phyloP scores from a whole-genome alignment of 1,140 invertebrate genomes.

The Brachionus asplanchnoidis region DNA sequence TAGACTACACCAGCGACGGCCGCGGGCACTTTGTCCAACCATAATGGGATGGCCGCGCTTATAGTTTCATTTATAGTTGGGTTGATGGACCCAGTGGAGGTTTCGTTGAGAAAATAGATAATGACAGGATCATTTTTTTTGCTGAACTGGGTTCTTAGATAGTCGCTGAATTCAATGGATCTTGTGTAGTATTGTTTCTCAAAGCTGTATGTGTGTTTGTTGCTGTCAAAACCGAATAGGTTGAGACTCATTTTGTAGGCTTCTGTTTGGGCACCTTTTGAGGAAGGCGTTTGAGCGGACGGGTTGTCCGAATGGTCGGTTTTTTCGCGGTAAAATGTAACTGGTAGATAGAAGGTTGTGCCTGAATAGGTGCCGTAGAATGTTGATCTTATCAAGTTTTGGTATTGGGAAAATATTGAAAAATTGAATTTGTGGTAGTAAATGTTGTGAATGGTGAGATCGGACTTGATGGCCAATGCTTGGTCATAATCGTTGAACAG shows the following conservation, averaged over 20 bases:
- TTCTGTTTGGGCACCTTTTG: not conserved
- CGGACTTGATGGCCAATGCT: slow-evolving; percentile 29
- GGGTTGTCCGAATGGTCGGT: not conserved
- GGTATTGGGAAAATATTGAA: slow-evolving; percentile 20
- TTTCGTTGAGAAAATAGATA: slow-evolving; percentile 36
- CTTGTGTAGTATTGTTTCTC: slow-evolving; percentile 41
- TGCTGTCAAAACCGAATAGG: slow-evolving; percentile 15
- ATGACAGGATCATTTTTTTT: not conserved
- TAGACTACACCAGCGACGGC: slow-evolving; percentile 29
- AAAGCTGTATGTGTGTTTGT: slow-evolving; percentile 38
- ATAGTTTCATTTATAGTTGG: slow-evolving; percentile 16
- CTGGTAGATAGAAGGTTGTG: slow-evolving; percentile 23
- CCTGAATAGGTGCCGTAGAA: slow-evolving; percentile 40
- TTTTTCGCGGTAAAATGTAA: not conserved
- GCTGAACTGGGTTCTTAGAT: slow-evolving; percentile 7
- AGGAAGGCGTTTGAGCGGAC: not conserved
- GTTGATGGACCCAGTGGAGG: not conserved
- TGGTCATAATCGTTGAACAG: slow-evolving; percentile 13
- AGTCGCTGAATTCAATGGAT: slow-evolving; percentile 32
- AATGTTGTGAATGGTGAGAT: slow-evolving; percentile 30
- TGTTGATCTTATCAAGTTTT: slow-evolving; percentile 11
- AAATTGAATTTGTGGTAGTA: slow-evolving; percentile 38
- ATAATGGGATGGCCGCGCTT: slow-evolving; percentile 17
- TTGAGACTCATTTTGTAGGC: slow-evolving; percentile 18
- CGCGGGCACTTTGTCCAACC: slow-evolving; percentile 31